Percentiles rank a stretch among this genome's conserved stretches.
These are phyloP conservation scores for Lamellibrachia satsuma DNA, from an alignment of 2,888 invertebrate species.

Conservation along the genomic window DNA sequence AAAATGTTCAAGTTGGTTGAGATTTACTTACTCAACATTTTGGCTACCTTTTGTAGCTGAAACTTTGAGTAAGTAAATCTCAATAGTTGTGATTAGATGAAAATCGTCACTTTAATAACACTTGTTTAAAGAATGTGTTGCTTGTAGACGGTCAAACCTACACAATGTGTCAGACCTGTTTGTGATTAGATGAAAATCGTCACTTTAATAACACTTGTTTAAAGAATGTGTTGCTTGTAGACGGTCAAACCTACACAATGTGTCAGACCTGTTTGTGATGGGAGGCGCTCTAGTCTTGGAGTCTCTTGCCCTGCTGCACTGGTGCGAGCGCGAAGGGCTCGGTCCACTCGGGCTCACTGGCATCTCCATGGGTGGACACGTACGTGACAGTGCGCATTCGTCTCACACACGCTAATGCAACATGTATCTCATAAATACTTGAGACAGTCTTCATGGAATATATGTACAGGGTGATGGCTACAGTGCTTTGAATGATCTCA, in stretches of 20 bases:
- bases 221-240: constrained; percentile 66
- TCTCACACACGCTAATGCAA: not conserved
- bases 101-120: not conserved
- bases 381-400: constrained; percentile 69
- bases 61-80: too few relatives aligned
- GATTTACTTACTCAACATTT: too few relatives aligned
- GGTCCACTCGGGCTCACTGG: constrained; percentile 95
- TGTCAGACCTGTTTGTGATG: constrained; percentile 98
- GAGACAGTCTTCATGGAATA: too few relatives aligned
- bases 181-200: constrained; percentile 99
- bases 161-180: constrained; percentile 97
- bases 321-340: constrained; percentile 88
- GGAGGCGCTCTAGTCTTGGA: constrained; percentile 95
- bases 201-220: constrained; percentile 13
- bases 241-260: constrained; percentile 90
- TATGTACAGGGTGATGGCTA: too few relatives aligned
- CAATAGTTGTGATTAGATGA: constrained; percentile 85
- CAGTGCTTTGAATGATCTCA: too few relatives aligned
- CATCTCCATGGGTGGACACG: constrained; percentile 97
- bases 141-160: constrained; percentile 82
- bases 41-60: too few relatives aligned
- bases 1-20: too few relatives aligned
- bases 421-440: too few relatives aligned
- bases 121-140: constrained; percentile 25
- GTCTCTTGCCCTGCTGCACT: constrained; percentile 88